A percentile compares a stretch with the other conserved stretches of the same genome.
Conservation (phyloP, 2,888 invertebrate species). For the Volucella zonaria region DNA sequence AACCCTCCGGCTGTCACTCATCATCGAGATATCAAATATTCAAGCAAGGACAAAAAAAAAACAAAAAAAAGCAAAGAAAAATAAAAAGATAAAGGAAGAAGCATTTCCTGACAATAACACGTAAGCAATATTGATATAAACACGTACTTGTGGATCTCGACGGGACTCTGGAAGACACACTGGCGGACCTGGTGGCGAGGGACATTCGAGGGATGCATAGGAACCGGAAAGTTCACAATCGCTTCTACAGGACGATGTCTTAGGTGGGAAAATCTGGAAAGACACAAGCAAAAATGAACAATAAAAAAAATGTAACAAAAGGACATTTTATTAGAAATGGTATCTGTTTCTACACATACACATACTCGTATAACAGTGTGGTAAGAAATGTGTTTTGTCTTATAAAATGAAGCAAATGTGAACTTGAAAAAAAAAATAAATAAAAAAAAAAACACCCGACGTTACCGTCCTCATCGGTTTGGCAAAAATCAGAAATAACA, state of each 20-base stretch:
- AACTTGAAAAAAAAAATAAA: conserved; percentile 16
- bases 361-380: no score
- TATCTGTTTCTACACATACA: background rate
- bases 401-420: conserved; percentile 43
- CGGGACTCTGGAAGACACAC: conserved; percentile 77
- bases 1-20: conserved; percentile 27
- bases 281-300: conserved; percentile 35
- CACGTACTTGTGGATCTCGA: conserved; percentile 78
- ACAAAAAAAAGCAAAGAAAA: background rate
- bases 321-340: conserved; percentile 63
- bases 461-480: conserved; percentile 2
- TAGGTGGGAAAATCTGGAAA: conserved; percentile 78
- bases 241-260: conserved; percentile 77
- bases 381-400: conserved; percentile 46
- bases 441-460: conserved; percentile 20
- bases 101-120: conserved; percentile 38
- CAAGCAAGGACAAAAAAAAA: conserved; percentile 24
- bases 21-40: conserved; percentile 47
- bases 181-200: conserved; percentile 79
- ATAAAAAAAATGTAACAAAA: conserved; percentile 41
- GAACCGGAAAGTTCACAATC: conserved; percentile 79
- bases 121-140: conserved; percentile 57
- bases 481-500: conserved; percentile 42
- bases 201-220: conserved; percentile 79
- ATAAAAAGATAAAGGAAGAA: background rate